These are phyloP conservation scores for Globia sparganii DNA, from an alignment of 2,888 invertebrate genomes.

Conservation along the genomic window DNA sequence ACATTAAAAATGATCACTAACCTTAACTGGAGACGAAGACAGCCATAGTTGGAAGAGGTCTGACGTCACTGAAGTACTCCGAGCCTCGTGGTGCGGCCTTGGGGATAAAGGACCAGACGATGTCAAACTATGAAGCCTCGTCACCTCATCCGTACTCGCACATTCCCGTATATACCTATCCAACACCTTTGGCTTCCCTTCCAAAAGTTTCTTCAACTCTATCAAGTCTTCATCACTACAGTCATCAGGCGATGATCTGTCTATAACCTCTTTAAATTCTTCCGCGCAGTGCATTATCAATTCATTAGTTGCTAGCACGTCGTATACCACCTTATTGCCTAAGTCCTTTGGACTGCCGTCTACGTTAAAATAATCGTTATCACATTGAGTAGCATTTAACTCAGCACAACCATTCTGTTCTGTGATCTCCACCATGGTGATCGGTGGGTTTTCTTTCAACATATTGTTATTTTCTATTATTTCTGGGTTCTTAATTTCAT, in stretches of 20 bases:
- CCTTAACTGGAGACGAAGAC: conserved; percentile 94
- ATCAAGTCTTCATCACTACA: conserved; percentile 85
- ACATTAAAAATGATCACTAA: conserved; percentile 77
- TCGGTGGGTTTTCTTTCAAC: conserved; percentile 87
- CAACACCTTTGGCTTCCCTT: conserved; percentile 91
- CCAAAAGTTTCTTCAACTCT: conserved; percentile 83
- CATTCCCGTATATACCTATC: conserved; percentile 95
- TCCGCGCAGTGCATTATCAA: conserved; percentile 81
- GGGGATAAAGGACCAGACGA: conserved; percentile 88
- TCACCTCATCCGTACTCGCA: conserved; percentile 92
- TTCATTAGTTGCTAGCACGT: conserved; percentile 81
- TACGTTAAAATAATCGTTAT: conserved; percentile 80
- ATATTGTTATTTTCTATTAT: conserved; percentile 84
- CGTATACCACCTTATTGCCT: conserved; percentile 86
- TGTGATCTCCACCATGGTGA: conserved; percentile 86
- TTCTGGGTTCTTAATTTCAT: conserved; percentile 79
- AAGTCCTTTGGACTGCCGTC: conserved; percentile 81
- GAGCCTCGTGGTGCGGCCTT: conserved; percentile 87
- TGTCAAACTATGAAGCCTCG: conserved; percentile 90
- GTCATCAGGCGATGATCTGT: conserved; percentile 84
- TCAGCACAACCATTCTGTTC: conserved; percentile 89
- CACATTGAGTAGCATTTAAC: conserved; percentile 78
- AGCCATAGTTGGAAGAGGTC: conserved; percentile 96
- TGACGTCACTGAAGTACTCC: conserved; percentile 94
- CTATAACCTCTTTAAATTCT: conserved; percentile 84